Evolutionary conservation across 2,888 invertebrate genomes (phyloP).

Genomic region (Pseudococcus jackbeardsleyi): DNA sequence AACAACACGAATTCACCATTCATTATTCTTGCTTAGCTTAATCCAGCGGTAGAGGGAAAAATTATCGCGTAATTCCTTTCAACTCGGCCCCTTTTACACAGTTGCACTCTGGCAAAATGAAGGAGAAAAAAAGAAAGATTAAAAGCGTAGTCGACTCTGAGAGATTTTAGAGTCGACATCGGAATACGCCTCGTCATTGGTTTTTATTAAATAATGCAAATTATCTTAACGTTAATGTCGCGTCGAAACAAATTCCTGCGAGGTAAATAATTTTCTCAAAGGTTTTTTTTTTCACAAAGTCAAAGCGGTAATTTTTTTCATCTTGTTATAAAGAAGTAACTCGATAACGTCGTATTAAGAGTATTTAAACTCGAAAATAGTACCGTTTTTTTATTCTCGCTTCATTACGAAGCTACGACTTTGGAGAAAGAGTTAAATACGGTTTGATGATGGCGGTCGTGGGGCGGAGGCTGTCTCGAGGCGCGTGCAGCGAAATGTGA

Average conservation of each 20-base stretch:
- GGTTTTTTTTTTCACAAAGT: neutral
- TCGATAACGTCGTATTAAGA: slow-evolving; percentile 13
- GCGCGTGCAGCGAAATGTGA: slow-evolving; percentile 12
- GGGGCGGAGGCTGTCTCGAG: neutral
- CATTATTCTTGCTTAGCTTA: neutral
- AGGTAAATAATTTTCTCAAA: neutral
- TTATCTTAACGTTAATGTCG: neutral
- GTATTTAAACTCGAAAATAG: slow-evolving; percentile 3
- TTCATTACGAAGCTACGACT: neutral
- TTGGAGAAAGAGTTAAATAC: neutral
- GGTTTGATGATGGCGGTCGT: neutral
- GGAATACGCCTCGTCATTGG: no score
- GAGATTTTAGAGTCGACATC: neutral
- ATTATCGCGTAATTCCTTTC: neutral
- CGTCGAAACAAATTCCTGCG: neutral
- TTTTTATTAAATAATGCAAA: slow-evolving; percentile 6
- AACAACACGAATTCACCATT: neutral
- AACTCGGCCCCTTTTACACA: neutral
- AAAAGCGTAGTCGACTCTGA: neutral
- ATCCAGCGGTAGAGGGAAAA: neutral
- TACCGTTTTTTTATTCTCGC: neutral
- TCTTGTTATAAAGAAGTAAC: neutral
- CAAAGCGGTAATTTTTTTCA: slow-evolving; percentile 5
- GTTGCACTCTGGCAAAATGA: neutral
- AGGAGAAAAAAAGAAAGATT: neutral